Evolutionary conservation across 2,888 invertebrate genomes (phyloP), one percentile per base, ranked within the genome.

Genomic region (Pogonocherus hispidulus): DNA sequence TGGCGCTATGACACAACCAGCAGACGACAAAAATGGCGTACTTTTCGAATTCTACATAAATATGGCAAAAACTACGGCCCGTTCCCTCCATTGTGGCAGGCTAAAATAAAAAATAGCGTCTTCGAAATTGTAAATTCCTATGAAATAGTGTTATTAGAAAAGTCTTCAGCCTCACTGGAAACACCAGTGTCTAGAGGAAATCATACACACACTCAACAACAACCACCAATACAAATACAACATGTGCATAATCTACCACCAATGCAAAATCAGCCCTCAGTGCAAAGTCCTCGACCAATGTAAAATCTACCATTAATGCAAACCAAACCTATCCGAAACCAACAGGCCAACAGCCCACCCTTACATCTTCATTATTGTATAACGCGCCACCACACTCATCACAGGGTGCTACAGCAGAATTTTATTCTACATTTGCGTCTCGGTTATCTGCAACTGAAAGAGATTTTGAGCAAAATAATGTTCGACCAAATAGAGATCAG

Each of bases 131-230:
- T 60, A 49, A 60, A 60, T 60, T 47, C 62, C 56, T 63, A 67
- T 27, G 63, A 63, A 63, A n/a, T 67, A 23, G 35, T 49, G 47
- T 51, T 66, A 32, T 60, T 60, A 66, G 41, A 59, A 66, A 41
- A 41, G n/a, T 60, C 66, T 49, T 66, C 66, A 60, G 22, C 52
- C 66, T 52, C 57, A 67, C 63, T 56, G 51, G 56, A n/a, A n/a
- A 47, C 62, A 62, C 63, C 67, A 62, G 35, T 49, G 62, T 11
- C 20, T 47, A 47, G 32, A 49, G 60, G 27, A 32, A 60, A 16
- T 59, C 46, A 11, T 27, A 19, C 49, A 60, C 27, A n/a, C n/a
- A n/a, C n/a, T n/a, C n/a, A n/a, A n/a, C n/a, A n/a, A n/a, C n/a
- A n/a, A n/a, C n/a, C n/a, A n/a, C n/a, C n/a, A n/a, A n/a, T n/a